A percentile compares a stretch with the other conserved stretches of the same genome.
These are phyloP conservation scores for Montipora efflorescens DNA, from an alignment of 64 coral and sea anemone genomes.

Conservation along the genomic window DNA sequence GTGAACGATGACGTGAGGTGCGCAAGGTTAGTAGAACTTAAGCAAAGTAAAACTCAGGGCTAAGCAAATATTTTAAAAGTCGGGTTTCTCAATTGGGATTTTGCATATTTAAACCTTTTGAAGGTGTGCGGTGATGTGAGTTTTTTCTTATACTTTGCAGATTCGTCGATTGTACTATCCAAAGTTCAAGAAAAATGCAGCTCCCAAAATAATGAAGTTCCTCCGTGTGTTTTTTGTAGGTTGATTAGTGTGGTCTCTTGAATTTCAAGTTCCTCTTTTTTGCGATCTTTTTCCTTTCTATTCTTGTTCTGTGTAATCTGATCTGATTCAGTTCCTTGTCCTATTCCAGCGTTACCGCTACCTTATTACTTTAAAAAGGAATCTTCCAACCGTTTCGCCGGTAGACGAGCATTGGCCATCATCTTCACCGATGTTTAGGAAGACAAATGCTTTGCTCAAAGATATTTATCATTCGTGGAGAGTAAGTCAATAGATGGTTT, in stretches of 20 bases:
- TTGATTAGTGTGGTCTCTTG: background rate
- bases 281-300: background rate
- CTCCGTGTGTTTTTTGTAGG: slow-evolving; percentile 79
- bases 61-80: too few relatives aligned
- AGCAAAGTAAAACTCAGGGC: too few relatives aligned
- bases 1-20: too few relatives aligned
- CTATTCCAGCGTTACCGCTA: slow-evolving; percentile 61
- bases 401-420: slow-evolving; percentile 82
- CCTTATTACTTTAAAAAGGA: slow-evolving; percentile 67
- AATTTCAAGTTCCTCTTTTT: background rate
- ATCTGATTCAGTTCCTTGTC: background rate
- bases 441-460: slow-evolving; percentile 69
- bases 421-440: slow-evolving; percentile 64
- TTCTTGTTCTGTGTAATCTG: background rate
- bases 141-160: slow-evolving; percentile 15
- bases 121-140: background rate
- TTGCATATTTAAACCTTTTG: background rate
- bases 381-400: slow-evolving; percentile 76
- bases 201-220: slow-evolving; percentile 90
- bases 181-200: slow-evolving; percentile 83
- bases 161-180: slow-evolving; percentile 75
- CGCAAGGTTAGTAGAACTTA: too few relatives aligned
- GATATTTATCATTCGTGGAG: slow-evolving; percentile 85
- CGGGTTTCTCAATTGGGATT: background rate
- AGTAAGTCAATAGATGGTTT: slow-evolving; percentile 41